Base-by-base conservation (phyloP, 2,888 invertebrate species). In the Sminthurinus aureus region DNA sequence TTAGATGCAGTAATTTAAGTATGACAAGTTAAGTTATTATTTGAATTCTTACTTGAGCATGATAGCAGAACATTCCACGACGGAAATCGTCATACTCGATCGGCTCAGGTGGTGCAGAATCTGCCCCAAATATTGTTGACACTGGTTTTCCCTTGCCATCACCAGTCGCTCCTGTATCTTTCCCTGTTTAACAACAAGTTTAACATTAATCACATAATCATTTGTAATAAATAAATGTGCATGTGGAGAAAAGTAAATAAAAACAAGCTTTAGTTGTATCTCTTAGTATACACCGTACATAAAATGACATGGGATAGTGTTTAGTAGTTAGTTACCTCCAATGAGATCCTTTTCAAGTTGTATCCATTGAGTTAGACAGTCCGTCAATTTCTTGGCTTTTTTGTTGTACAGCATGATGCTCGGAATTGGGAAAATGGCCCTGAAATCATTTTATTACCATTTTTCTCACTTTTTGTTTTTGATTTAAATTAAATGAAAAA, bases 51-150 rank as follows among this genome's bases (percentile, higher is more conserved):
- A 38, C 38, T 38, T 38, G 38, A 18, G n/a, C 64, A 15, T 74
- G 81, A 84, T 85, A 88, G 85, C 88, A 88, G 85, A 85, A 88
- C n/a, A 87, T 75, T 0, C 87, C 87, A 2, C 88, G 87, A 0
- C 88, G 84, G 84, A 88, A 88, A 73, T 84, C 84, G 50, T 88
- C 88, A 78, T 88, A 88, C 64, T 88, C 88, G 85, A 88, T 87
- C 12, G 86, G 87, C 67, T 88, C 87, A 64, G 87, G 87, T 0
- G 86, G 86, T 64, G 84, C 82, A n/a, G 79, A 77, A 18, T 79
- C 71, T 81, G 84, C 85, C 75, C 85, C 83, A 84, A 86, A 88
- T 67, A 87, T 87, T 3, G 87, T 84, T n/a, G 87, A 84, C 13
- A 87, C 85, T 13, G 87, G 87, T 71, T 86, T 87, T 24, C 84